Conservation (phyloP, 2,797 vertebrate genomes). For the Darevskia nairensis region DNA sequence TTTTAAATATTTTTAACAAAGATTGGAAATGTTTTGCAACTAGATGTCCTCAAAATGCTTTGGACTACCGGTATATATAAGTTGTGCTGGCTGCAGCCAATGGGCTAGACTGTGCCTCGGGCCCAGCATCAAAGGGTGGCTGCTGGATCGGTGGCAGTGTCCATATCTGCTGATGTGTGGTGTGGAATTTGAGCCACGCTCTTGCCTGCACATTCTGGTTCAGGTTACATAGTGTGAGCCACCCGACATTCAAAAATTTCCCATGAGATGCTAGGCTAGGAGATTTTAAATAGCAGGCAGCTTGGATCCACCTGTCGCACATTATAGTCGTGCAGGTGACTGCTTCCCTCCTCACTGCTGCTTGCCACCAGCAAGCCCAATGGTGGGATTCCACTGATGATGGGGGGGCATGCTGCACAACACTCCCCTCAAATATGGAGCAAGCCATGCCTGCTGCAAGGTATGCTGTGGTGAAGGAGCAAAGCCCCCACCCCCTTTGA, state of each 20-base stretch:
- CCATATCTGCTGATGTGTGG: background rate
- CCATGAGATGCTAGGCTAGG: too few relatives aligned
- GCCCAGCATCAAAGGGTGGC: background rate
- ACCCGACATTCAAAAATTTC: background rate
- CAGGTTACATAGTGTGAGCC: background rate
- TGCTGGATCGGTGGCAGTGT: background rate
- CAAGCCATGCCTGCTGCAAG: background rate
- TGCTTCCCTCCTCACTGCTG: too few relatives aligned
- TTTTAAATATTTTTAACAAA: background rate
- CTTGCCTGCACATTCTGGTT: background rate
- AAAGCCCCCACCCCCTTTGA: background rate
- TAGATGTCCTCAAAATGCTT: too few relatives aligned
- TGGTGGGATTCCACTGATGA: too few relatives aligned
- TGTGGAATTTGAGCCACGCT: background rate
- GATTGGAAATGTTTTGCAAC: background rate
- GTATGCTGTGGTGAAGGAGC: background rate
- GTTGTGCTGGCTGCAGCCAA: too few relatives aligned
- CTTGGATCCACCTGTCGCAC: too few relatives aligned
- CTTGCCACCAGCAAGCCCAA: too few relatives aligned
- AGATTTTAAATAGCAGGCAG: too few relatives aligned
- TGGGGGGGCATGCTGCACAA: too few relatives aligned
- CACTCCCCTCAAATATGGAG: background rate
- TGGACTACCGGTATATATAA: too few relatives aligned
- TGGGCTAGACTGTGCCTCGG: too few relatives aligned
- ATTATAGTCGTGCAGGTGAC: too few relatives aligned